Evolutionary conservation across 2,888 invertebrate genomes (phyloP).

Genomic region (Pseudeuparius sepicola): DNA sequence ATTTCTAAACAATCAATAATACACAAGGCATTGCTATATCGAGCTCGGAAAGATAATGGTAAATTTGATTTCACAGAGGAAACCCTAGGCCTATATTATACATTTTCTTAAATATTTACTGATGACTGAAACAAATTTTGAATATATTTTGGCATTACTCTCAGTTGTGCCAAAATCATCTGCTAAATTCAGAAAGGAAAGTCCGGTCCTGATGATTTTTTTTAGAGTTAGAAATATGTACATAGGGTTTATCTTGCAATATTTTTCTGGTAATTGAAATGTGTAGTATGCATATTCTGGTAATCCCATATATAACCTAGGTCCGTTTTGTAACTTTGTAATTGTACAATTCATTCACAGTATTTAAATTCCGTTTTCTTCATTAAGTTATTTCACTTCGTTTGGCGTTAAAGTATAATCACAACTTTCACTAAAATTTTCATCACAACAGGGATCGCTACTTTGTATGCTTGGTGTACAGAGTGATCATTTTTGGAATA

Average conservation of each 20-base stretch:
- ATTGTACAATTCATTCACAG: conserved; percentile 7
- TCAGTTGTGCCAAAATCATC: conserved; percentile 17
- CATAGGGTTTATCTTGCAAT: conserved; percentile 16
- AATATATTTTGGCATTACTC: conserved; percentile 13
- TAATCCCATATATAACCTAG: conserved; percentile 13
- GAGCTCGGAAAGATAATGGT: too few relatives aligned
- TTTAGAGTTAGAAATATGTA: too few relatives aligned
- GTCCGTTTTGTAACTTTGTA: conserved; percentile 8
- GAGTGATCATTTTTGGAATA: too few relatives aligned
- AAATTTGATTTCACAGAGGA: too few relatives aligned
- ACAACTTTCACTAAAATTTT: too few relatives aligned
- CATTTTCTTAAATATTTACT: too few relatives aligned
- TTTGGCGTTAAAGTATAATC: too few relatives aligned
- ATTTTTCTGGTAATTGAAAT: conserved; percentile 15
- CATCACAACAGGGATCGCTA: too few relatives aligned
- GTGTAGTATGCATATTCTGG: conserved; percentile 14
- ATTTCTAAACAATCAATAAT: conserved; percentile 27
- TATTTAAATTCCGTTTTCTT: conserved; percentile 1
- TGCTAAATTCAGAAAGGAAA: conserved; percentile 10
- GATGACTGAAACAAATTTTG: conserved; percentile 11
- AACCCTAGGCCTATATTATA: too few relatives aligned
- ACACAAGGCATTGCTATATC: conserved; percentile 13
- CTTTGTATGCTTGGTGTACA: too few relatives aligned
- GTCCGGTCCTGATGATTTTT: conserved; percentile 16
- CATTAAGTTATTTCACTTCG: too few relatives aligned